A percentile compares a stretch with the other conserved stretches of the same genome.
These are phyloP conservation scores for Jordanella pulchra DNA, from an alignment of 2,797 vertebrate genomes.

Conservation along the genomic window DNA sequence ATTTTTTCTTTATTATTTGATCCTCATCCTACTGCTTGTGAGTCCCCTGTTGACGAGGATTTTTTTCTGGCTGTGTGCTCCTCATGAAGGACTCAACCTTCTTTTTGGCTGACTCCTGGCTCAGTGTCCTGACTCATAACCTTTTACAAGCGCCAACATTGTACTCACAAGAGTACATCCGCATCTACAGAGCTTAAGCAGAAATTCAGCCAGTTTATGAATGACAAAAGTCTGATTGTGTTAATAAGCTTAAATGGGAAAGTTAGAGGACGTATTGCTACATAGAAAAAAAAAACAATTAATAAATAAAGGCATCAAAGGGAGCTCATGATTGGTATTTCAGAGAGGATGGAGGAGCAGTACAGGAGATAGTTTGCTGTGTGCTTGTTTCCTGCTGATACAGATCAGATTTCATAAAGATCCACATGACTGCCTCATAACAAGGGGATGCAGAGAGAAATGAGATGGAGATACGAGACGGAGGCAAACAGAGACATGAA, in stretches of 20 bases:
- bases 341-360: slow-evolving; percentile 43
- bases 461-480: slow-evolving; percentile 58
- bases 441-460: slow-evolving; percentile 61
- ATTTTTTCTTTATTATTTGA: slow-evolving; percentile 52
- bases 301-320: slow-evolving; percentile 44
- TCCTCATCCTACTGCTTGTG: slow-evolving; percentile 53
- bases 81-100: slow-evolving; percentile 42
- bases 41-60: slow-evolving; percentile 47
- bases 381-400: slow-evolving; percentile 60
- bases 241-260: slow-evolving; percentile 27
- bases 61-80: slow-evolving; percentile 60
- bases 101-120: slow-evolving; percentile 45
- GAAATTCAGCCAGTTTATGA: slow-evolving; percentile 18
- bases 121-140: slow-evolving; percentile 48
- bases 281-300: slow-evolving; percentile 36
- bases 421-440: slow-evolving; percentile 78
- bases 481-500: slow-evolving; percentile 52
- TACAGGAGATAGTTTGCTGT: slow-evolving; percentile 43
- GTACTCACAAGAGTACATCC: slow-evolving; percentile 9
- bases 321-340: slow-evolving; percentile 62
- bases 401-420: slow-evolving; percentile 79
- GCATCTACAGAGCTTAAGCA: slow-evolving; percentile 1
- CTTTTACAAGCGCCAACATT: slow-evolving; percentile 42
- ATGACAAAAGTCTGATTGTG: slow-evolving; percentile 28
- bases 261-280: slow-evolving; percentile 30